A percentile compares a stretch with the other conserved stretches of the same genome.
These are phyloP conservation scores for Sesia bembeciformis DNA, from an alignment of 2,888 invertebrate genomes.

Conservation along the genomic window DNA sequence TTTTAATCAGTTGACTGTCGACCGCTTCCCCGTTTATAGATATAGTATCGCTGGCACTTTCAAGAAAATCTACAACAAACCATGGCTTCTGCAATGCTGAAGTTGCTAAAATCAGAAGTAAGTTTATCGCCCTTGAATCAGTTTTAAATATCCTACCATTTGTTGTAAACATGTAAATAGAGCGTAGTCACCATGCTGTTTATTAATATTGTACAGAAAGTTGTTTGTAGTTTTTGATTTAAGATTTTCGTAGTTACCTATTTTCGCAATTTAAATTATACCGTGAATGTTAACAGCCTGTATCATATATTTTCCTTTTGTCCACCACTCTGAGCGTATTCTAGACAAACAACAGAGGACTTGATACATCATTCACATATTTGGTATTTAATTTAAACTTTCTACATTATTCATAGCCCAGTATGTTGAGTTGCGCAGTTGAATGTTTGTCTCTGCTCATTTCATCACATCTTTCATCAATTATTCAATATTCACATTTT, in stretches of 20 bases:
- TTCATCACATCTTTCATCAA: constrained; percentile 27
- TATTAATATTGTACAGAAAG: no score
- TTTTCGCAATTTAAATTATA: no score
- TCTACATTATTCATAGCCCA: constrained; percentile 38
- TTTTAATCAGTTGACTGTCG: constrained; percentile 58
- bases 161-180: no score
- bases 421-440: constrained; percentile 34
- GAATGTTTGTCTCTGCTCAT: constrained; percentile 25
- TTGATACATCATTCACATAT: constrained; percentile 34
- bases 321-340: constrained; percentile 1
- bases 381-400: constrained; percentile 43
- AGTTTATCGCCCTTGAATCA: constrained; percentile 20
- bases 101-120: constrained; percentile 61
- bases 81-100: constrained; percentile 61
- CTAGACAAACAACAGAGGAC: constrained; percentile 19
- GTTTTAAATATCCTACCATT: no score
- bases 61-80: constrained; percentile 6
- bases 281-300: no score
- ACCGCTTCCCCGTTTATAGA: constrained; percentile 25
- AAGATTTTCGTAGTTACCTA: no score
- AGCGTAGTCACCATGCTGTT: no score
- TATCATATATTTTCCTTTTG: constrained; percentile 3
- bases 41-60: constrained; percentile 11
- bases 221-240: no score
- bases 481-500: constrained; percentile 22